Evolutionary conservation across 53 echinoderm and acorn worm genomes (phyloP).

Genomic region (Holothuria scabra): DNA sequence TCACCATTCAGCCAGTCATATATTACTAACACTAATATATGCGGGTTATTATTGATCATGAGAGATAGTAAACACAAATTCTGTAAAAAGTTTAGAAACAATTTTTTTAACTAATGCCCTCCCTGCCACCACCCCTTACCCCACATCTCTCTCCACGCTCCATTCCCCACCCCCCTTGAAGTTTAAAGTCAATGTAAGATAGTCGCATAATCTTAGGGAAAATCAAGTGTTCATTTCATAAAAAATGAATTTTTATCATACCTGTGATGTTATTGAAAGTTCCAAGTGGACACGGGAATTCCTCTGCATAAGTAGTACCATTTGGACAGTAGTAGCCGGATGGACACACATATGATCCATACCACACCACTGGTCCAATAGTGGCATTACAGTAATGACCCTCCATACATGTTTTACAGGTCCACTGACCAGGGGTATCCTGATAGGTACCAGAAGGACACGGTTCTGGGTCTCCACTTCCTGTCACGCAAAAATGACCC

Average conservation of each 20-base stretch:
- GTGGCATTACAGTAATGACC: constrained; percentile 97
- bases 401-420: constrained; percentile 83
- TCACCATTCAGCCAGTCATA: too few species aligned
- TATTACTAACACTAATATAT: too few species aligned
- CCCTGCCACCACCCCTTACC: too few species aligned
- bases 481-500: constrained; percentile 88
- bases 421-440: constrained; percentile 80
- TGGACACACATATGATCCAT: constrained; percentile 86
- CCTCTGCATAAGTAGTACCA: constrained; percentile 89
- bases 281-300: constrained; percentile 80
- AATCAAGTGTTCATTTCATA: too few species aligned
- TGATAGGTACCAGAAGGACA: constrained; percentile 96
- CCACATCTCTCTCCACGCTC: too few species aligned
- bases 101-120: too few species aligned
- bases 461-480: constrained; percentile 79
- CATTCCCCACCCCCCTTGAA: too few species aligned
- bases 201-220: too few species aligned
- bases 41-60: too few species aligned
- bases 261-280: constrained; percentile 97
- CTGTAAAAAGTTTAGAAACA: too few species aligned
- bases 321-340: constrained; percentile 92
- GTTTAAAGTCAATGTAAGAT: too few species aligned
- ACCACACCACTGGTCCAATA: constrained; percentile 92
- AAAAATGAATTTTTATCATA: background rate
- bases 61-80: too few species aligned